Base-by-base conservation (phyloP, 2,888 invertebrate genomes). In the Campoletis raptor region DNA sequence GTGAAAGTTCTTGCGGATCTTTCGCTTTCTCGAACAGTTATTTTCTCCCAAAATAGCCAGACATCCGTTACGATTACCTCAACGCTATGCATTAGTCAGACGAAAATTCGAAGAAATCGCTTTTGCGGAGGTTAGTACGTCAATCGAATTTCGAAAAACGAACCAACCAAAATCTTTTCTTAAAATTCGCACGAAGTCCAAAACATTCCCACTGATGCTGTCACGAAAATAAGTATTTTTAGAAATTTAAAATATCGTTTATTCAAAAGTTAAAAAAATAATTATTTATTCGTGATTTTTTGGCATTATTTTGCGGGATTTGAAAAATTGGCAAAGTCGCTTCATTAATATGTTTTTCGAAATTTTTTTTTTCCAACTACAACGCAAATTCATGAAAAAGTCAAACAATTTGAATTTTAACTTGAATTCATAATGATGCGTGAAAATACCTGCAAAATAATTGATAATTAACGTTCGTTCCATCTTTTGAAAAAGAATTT, bases 1-100 rank as follows among this genome's bases (percentile, higher is more conserved):
- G 72, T 54, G 81, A 81, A 85, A 85, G 77, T 79, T 72, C 67
- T 42, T 54, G 24, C 48, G 54, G 66, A 72, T 85, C 48, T 73
- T 77, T 81, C 76, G 64, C 64, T 52, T 66, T 76, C 80, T 42
- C 74, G 36, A 45, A 52, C 45, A 24, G 36, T 54, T 66, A 40
- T 66, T 70, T 36, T 80, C 48, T 72, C 80, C 45, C 37, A 37
- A 57, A 80, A 72, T 72, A 64, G 48, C 72, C 61, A 80, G 72
- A 80, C 72, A 37, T 48, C 40, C 61, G 48, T 72, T 72, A 78
- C 52, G 37, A 36, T 61, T 48, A 30, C 54, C 30, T 15, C 36
- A 21, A 21, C 21, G 54, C 73, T 54, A 54, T 40, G 61, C n/a
- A 61, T 74, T 18, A n/a, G 61, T 40, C 54, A 21, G 37, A 37